Conservation (phyloP, 2,888 invertebrate species). For the Erynnis tages region DNA sequence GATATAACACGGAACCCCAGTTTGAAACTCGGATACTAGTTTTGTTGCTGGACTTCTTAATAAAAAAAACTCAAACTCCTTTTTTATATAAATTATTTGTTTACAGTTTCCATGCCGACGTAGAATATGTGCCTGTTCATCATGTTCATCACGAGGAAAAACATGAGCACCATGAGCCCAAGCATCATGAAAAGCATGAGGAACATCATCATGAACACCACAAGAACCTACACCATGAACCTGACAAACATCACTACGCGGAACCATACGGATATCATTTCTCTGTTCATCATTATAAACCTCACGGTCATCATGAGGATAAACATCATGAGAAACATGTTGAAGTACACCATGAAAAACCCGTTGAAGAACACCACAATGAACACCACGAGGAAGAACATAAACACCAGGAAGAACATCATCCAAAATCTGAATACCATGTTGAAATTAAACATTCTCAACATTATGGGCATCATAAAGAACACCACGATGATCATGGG, state of each 20-base stretch:
- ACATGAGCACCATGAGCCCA: constrained; percentile 1
- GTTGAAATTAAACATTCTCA: constrained; percentile 8
- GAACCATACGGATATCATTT: constrained; percentile 5
- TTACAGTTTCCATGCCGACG: constrained; percentile 22
- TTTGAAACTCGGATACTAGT: no score
- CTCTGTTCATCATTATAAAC: background rate
- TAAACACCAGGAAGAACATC: background rate
- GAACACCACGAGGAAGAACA: constrained; percentile 1
- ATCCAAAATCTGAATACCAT: constrained; percentile 3
- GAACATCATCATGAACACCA: constrained; percentile 2
- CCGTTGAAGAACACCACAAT: background rate
- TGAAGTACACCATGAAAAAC: background rate
- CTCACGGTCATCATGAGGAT: background rate
- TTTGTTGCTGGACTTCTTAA: no score
- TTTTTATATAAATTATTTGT: no score
- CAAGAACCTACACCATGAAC: background rate
- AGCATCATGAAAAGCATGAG: constrained; percentile 18
- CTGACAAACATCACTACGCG: background rate
- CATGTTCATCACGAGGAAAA: constrained; percentile 1
- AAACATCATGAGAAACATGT: constrained; percentile 3
- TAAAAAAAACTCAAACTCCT: no score
- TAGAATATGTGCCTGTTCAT: constrained; percentile 14
- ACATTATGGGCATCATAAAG: constrained; percentile 1
- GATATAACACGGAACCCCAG: no score
- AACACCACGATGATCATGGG: constrained; percentile 1